phyloP scores from a whole-genome alignment of 1,140 invertebrate species.

The Drosophila serrata region DNA sequence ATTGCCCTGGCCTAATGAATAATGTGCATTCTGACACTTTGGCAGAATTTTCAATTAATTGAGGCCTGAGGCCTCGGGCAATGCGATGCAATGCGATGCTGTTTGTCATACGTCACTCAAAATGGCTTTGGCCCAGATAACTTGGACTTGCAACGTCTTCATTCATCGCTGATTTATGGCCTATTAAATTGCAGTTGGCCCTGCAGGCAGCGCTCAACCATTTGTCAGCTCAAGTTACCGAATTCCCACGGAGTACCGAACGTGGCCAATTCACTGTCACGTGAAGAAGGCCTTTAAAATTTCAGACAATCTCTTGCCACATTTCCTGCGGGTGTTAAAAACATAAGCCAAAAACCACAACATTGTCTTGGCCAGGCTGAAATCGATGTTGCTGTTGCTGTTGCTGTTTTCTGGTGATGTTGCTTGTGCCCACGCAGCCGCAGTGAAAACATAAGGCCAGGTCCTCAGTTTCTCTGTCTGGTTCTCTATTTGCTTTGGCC shows the following conservation, averaged over 20 bases:
- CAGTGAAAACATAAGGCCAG: slow-evolving; percentile 60
- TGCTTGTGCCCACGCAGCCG: slow-evolving; percentile 64
- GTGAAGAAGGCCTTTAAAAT: slow-evolving; percentile 36
- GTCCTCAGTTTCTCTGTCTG: slow-evolving; percentile 26
- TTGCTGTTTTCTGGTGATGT: neutral
- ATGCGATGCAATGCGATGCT: slow-evolving; percentile 24
- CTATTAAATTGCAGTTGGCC: slow-evolving; percentile 67
- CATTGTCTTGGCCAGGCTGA: slow-evolving; percentile 50
- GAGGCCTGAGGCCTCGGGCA: slow-evolving; percentile 7
- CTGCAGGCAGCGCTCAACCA: slow-evolving; percentile 19
- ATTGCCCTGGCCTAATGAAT: slow-evolving; percentile 46
- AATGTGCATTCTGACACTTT: slow-evolving; percentile 51
- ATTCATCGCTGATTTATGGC: slow-evolving; percentile 64
- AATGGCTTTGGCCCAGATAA: slow-evolving; percentile 48
- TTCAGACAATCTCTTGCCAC: slow-evolving; percentile 12
- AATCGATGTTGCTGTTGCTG: neutral
- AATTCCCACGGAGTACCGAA: slow-evolving; percentile 37
- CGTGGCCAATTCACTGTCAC: slow-evolving; percentile 50
- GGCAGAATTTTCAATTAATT: slow-evolving; percentile 58
- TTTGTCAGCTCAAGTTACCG: slow-evolving; percentile 32
- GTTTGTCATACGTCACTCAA: slow-evolving; percentile 53
- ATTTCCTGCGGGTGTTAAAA: slow-evolving; percentile 51
- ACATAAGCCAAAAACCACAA: slow-evolving; percentile 43
- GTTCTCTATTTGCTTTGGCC: slow-evolving; percentile 14
- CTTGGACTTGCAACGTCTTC: slow-evolving; percentile 41